phyloP scores from a whole-genome alignment of 2,113 vertebrate genomes.

The Raphicerus campestris region DNA sequence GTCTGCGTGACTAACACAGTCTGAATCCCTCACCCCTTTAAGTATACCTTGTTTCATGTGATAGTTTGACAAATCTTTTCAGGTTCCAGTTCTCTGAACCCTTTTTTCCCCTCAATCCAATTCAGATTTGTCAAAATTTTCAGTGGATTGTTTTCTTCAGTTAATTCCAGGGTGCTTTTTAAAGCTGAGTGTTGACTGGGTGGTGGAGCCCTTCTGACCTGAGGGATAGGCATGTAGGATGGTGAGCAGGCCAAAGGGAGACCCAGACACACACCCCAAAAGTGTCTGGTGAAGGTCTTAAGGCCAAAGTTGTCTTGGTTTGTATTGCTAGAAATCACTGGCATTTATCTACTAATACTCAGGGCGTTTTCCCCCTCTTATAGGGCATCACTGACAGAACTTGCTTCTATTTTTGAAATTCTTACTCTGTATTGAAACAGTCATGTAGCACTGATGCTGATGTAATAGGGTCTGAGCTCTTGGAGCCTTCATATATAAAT shows the following conservation, averaged over 20 bases:
- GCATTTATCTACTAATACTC: neutral
- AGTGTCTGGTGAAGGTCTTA: neutral
- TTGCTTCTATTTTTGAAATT: neutral
- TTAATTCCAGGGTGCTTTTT: neutral
- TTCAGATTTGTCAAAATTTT: neutral
- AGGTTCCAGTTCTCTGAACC: neutral
- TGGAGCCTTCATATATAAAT: neutral
- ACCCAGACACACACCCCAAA: neutral
- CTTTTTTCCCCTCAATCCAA: neutral
- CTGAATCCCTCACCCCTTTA: neutral
- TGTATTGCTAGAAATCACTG: neutral
- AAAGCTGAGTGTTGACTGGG: neutral
- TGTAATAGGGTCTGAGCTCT: neutral
- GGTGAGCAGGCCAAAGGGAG: fast-evolving
- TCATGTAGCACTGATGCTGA: neutral
- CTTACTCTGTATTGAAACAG: neutral
- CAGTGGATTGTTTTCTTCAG: neutral
- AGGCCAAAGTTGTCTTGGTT: neutral
- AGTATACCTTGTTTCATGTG: neutral
- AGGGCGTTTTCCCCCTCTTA: neutral
- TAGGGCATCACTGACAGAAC: neutral
- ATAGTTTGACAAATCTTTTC: neutral
- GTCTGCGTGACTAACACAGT: neutral
- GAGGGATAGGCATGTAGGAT: neutral
- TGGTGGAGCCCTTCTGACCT: neutral